Evolutionary conservation across 2,797 vertebrate genomes (phyloP).

Genomic region (Catostomus latipinnis): DNA sequence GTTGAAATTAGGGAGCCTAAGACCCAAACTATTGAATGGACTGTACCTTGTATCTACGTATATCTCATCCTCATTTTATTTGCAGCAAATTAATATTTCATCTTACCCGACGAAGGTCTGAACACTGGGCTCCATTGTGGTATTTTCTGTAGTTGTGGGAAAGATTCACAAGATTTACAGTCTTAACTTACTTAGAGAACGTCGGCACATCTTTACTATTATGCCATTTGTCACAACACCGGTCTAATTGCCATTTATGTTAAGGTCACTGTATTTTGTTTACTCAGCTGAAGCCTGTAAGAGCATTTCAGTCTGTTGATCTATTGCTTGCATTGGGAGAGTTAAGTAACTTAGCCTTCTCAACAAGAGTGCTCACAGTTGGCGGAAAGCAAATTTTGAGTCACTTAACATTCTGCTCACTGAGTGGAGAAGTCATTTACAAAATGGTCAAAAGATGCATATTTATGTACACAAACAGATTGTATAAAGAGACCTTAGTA

Average conservation of each 20-base stretch:
- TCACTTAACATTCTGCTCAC: conserved; percentile 41
- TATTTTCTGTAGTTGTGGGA: not conserved
- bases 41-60: no score
- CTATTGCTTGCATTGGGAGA: conserved; percentile 37
- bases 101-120: no score
- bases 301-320: conserved; percentile 34
- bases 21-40: no score
- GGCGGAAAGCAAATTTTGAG: conserved; percentile 32
- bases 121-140: no score
- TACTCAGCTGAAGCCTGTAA: conserved; percentile 25
- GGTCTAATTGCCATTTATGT: conserved; percentile 48
- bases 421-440: conserved; percentile 24
- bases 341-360: conserved; percentile 46
- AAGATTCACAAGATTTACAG: conserved; percentile 2
- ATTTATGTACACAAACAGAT: conserved; percentile 23
- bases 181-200: not conserved
- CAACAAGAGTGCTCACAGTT: conserved; percentile 8
- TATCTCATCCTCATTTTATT: no score
- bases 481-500: conserved; percentile 15
- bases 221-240: conserved; percentile 19
- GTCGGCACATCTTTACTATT: conserved; percentile 10
- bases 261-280: conserved; percentile 53
- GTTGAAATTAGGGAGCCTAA: no score
- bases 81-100: no score
- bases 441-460: conserved; percentile 40